Evolutionary conservation across 2,797 vertebrate species (phyloP).

Genomic region (Peromyscus attwateri): DNA sequence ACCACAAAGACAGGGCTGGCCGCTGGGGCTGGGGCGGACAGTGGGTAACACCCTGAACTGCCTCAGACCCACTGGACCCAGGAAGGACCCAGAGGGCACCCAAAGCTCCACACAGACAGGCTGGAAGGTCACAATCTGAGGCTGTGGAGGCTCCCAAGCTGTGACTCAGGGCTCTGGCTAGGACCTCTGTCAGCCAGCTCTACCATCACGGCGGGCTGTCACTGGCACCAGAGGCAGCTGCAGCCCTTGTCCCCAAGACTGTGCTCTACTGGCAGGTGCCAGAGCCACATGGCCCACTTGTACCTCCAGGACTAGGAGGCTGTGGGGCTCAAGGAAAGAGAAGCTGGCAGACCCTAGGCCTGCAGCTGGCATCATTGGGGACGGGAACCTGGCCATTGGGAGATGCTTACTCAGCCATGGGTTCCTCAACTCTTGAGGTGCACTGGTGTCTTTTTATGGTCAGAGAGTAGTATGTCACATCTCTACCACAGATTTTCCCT

Average conservation of each 20-base stretch:
- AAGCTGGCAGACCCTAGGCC: not conserved
- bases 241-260: not conserved
- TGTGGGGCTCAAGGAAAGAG: not conserved
- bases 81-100: not conserved
- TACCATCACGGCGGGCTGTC: too few relatives aligned
- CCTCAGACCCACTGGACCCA: not conserved
- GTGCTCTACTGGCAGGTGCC: not conserved
- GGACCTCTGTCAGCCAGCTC: not conserved
- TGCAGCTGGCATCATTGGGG: not conserved
- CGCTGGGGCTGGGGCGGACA: not conserved
- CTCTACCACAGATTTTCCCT: not conserved
- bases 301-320: not conserved
- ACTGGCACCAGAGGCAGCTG: not conserved
- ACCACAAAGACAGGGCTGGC: not conserved
- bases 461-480: not conserved
- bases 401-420: not conserved
- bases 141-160: not conserved
- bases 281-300: not conserved
- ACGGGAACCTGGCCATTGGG: not conserved
- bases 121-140: not conserved
- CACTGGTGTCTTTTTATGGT: not conserved
- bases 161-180: not conserved
- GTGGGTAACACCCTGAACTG: not conserved
- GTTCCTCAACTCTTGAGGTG: not conserved
- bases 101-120: not conserved